phyloP scores from a whole-genome alignment of 2,797 vertebrate species.

The Helicolenus hilgendorfi region DNA sequence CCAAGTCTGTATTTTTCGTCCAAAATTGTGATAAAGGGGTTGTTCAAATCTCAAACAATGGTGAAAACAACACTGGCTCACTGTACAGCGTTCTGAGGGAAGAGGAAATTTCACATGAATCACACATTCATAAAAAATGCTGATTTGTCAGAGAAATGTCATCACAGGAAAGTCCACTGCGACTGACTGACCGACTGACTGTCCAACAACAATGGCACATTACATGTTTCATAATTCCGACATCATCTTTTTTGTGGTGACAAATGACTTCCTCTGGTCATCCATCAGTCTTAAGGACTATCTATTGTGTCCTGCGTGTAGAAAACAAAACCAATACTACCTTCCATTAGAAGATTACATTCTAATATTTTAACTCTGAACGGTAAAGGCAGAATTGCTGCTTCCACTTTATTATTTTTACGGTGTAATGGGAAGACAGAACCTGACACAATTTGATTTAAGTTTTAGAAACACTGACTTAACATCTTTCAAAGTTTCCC shows the following conservation, averaged over 20 bases:
- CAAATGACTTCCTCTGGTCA: not conserved
- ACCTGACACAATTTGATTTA: not conserved
- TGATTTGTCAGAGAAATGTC: not conserved
- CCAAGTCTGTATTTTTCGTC: too few species aligned
- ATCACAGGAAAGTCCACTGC: not conserved
- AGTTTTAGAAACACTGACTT: not conserved
- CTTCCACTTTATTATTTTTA: not conserved
- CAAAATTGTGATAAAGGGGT: not conserved
- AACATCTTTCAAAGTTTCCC: not conserved
- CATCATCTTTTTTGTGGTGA: not conserved
- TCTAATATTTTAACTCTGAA: not conserved
- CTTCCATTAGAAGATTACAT: not conserved
- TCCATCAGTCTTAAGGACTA: not conserved
- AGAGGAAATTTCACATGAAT: not conserved
- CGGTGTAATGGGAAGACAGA: not conserved
- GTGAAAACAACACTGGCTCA: not conserved
- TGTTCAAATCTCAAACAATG: not conserved
- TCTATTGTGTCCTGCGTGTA: not conserved
- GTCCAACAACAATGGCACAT: not conserved
- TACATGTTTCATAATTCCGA: not conserved
- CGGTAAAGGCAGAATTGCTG: not conserved
- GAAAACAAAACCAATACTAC: not conserved
- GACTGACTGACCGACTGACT: not conserved
- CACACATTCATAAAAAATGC: not conserved
- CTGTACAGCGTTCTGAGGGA: not conserved